Percentiles rank a stretch among this genome's conserved stretches.
These are phyloP conservation scores for Xenentodon cancila DNA, from an alignment of 2,797 vertebrate species.

Conservation along the genomic window DNA sequence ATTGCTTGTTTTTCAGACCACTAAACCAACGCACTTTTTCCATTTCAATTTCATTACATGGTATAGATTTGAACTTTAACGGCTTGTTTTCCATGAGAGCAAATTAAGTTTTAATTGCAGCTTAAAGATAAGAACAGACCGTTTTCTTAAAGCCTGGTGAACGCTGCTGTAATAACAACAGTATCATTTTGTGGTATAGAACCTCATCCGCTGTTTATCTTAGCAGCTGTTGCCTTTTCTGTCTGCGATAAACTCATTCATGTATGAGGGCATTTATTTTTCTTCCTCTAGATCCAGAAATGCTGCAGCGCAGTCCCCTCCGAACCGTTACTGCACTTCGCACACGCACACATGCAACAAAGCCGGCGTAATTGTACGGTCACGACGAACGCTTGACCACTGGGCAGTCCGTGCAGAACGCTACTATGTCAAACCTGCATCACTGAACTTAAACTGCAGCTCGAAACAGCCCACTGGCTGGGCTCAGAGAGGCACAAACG, in stretches of 20 bases:
- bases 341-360: constrained; percentile 13
- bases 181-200: not conserved
- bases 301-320: constrained; percentile 21
- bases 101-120: constrained; percentile 8
- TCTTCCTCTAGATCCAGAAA: constrained; percentile 3
- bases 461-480: constrained; percentile 65
- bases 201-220: no score
- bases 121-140: no score
- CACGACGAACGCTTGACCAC: constrained; percentile 63
- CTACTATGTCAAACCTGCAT: constrained; percentile 76
- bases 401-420: constrained; percentile 78
- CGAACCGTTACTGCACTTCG: constrained; percentile 43
- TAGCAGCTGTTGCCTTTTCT: no score
- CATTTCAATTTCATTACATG: constrained; percentile 49
- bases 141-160: not conserved
- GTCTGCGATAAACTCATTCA: no score
- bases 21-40: constrained; percentile 51
- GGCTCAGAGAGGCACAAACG: constrained; percentile 36
- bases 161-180: not conserved
- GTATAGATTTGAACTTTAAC: constrained; percentile 4
- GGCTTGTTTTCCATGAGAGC: constrained; percentile 25
- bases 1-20: constrained; percentile 39
- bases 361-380: constrained; percentile 71
- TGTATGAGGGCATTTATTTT: no score
- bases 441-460: constrained; percentile 73